Evolutionary conservation across 2,888 invertebrate species (phyloP).

Genomic region (Tuta absoluta): DNA sequence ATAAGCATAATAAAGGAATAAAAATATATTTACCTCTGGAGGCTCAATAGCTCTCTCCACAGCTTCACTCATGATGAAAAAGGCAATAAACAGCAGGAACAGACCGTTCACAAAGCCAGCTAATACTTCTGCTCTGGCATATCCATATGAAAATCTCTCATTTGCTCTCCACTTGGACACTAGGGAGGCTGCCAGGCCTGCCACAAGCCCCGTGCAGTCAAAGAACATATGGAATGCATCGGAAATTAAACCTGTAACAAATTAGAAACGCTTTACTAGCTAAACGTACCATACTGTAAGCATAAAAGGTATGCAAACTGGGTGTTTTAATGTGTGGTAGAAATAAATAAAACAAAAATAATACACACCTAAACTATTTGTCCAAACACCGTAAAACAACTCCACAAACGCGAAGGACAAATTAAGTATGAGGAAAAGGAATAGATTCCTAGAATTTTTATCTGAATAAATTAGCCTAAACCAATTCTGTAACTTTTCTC

Average conservation of each 20-base stretch:
- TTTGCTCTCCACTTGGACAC: conserved; percentile 98
- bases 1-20: neutral
- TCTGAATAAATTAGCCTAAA: conserved; percentile 94
- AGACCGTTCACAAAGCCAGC: conserved; percentile 98
- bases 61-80: conserved; percentile 98
- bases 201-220: conserved; percentile 97
- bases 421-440: conserved; percentile 94
- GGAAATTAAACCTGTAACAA: conserved; percentile 92
- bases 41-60: conserved; percentile 98
- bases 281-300: neutral
- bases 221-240: conserved; percentile 99
- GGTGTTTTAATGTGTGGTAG: neutral
- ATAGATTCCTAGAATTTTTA: conserved; percentile 95
- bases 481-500: conserved; percentile 89
- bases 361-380: conserved; percentile 89
- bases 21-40: conserved; percentile 85
- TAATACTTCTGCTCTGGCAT: conserved; percentile 96
- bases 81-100: conserved; percentile 96
- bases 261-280: conserved; percentile 25
- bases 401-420: conserved; percentile 98
- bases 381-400: conserved; percentile 94
- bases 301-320: neutral
- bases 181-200: conserved; percentile 96
- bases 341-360: conserved; percentile 17
- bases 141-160: conserved; percentile 94